Conservation (phyloP, 2,113 vertebrate genomes). For the Mungos mungo region DNA sequence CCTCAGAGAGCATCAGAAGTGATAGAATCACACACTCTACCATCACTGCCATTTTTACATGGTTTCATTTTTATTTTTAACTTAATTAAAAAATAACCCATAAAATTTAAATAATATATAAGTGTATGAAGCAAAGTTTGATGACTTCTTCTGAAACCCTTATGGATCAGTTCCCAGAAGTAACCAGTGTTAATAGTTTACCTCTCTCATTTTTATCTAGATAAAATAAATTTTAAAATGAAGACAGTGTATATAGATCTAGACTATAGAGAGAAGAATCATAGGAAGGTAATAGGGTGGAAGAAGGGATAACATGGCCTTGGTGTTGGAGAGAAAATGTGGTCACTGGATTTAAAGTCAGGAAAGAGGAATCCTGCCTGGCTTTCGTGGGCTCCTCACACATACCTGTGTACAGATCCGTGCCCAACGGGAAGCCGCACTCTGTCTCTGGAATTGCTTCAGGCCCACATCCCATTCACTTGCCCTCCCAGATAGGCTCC, state of each 20-base stretch:
- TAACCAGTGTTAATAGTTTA: not conserved
- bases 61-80: constrained; percentile 7
- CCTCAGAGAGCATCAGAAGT: not conserved
- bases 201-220: not conserved
- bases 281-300: not conserved
- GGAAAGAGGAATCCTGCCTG: not conserved
- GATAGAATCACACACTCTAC: not conserved
- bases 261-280: not conserved
- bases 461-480: fast-evolving
- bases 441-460: not conserved
- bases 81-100: not conserved
- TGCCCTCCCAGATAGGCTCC: not conserved
- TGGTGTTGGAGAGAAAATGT: not conserved
- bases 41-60: not conserved
- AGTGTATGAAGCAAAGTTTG: not conserved
- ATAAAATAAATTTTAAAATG: not conserved
- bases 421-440: not conserved
- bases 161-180: not conserved
- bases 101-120: not conserved
- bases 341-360: not conserved
- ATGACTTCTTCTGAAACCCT: not conserved
- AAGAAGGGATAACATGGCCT: not conserved
- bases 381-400: too few species aligned
- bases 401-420: fast-evolving
- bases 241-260: not conserved